These are phyloP conservation scores for Mesoligia furuncula DNA, from an alignment of 2,888 invertebrate genomes.

Conservation along the genomic window DNA sequence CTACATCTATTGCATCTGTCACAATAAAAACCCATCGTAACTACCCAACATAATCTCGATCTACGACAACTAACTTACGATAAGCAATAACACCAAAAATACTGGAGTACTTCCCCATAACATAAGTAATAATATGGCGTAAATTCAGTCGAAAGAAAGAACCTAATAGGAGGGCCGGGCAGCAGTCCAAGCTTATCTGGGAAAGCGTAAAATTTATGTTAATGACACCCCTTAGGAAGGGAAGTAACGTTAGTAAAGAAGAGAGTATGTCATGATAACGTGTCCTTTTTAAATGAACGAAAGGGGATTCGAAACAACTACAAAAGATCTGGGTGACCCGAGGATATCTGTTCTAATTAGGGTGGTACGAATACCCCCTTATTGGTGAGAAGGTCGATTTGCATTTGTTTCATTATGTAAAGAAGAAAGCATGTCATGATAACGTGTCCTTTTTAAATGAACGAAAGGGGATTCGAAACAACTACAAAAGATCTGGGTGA, in stretches of 20 bases:
- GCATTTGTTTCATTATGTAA: too few species aligned
- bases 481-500: background rate
- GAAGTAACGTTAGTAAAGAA: conserved; percentile 79
- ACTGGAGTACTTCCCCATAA: conserved; percentile 70
- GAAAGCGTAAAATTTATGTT: conserved; percentile 87
- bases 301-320: background rate
- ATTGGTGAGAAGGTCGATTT: background rate
- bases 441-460: conserved; percentile 77
- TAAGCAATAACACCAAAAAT: conserved; percentile 67
- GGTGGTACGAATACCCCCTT: background rate
- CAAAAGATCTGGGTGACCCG: background rate
- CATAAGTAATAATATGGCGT: conserved; percentile 79
- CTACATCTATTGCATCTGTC: background rate
- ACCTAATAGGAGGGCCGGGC: conserved; percentile 81
- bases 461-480: background rate
- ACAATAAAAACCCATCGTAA: background rate
- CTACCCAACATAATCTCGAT: conserved; percentile 38
- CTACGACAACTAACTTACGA: conserved; percentile 53
- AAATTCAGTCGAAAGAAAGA: conserved; percentile 77
- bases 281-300: conserved; percentile 72
- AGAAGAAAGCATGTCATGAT: conserved; percentile 79
- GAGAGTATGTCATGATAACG: conserved; percentile 81
- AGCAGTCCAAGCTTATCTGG: conserved; percentile 83
- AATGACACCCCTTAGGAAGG: conserved; percentile 80
- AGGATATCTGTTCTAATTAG: background rate